A percentile compares a stretch with the other conserved stretches of the same genome.
Conservation (phyloP, 35 echinoderm and acorn worm species). For the Strongylocentrotus purpuratus region DNA sequence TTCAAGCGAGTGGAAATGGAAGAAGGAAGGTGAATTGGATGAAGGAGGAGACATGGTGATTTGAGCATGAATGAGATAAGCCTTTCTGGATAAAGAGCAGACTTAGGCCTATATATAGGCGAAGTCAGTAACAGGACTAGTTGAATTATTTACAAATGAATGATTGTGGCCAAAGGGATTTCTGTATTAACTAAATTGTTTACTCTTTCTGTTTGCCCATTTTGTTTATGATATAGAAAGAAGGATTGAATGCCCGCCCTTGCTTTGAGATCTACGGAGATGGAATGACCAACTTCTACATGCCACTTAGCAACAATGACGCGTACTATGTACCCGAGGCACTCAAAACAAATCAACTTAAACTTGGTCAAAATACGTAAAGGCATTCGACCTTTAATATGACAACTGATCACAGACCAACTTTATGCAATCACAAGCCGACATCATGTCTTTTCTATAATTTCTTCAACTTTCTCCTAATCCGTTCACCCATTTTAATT, state of each 20-base stretch:
- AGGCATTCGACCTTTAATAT: neutral
- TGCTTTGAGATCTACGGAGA: constrained; percentile 78
- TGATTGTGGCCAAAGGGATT: too few species aligned
- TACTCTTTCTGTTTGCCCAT: neutral
- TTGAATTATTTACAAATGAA: too few species aligned
- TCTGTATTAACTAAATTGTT: neutral
- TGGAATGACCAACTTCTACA: constrained; percentile 65
- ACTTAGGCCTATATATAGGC: neutral
- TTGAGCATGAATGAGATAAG: neutral
- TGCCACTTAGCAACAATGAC: constrained; percentile 79
- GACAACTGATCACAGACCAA: neutral
- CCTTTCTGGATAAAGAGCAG: neutral
- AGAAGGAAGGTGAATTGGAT: neutral
- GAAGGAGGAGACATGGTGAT: neutral
- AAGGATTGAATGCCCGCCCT: constrained; percentile 72
- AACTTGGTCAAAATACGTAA: neutral
- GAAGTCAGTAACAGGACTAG: too few species aligned
- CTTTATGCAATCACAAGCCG: neutral
- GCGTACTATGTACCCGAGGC: constrained; percentile 87
- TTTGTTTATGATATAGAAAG: constrained; percentile 53
- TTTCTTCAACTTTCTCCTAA: too few species aligned
- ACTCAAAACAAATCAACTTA: neutral
- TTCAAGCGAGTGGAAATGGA: neutral
- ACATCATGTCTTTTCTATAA: too few species aligned
- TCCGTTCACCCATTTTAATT: too few species aligned